Evolutionary conservation across 1,140 invertebrate genomes (phyloP), one percentile per base, ranked within the genome.

Genomic region (Drosophila mojavensis): DNA sequence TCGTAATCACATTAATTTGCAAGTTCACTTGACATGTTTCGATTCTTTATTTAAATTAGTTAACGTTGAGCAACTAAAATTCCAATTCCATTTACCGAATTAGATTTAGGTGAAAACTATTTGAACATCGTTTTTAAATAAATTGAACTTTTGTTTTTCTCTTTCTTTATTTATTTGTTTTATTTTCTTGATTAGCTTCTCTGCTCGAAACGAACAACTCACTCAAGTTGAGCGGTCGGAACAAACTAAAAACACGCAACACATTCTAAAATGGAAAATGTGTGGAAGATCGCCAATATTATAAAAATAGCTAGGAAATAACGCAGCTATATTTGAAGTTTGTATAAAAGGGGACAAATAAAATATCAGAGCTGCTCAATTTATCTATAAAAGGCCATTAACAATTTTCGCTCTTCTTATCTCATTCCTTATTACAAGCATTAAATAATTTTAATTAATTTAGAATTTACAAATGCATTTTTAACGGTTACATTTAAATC

Each of bases 161-260:
- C 13, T 39, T 39, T 39, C 36, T 39, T 39, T 47, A 61, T 89
- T 6, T 15, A 47, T 17, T 47, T 47, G 5, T 33, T 4, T 45
- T 45, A 45, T 15, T 47, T 47, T 47, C 6, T 17, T 47, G 2
- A 17, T 47, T 26, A 39, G 56, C 70, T 69, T 53, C 62, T 69
- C 71, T 75, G 78, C 50, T 76, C 62, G 26, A 20, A 43, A 17
- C 47, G 68, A 75, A 81, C 81, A 85, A 79, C 77, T 88, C 78
- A 89, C 82, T 88, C 81, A 72, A 90, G 84, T 89, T 89, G 85
- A 89, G 84, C 80, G 78, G 71, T 81, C 78, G 77, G 75, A 81
- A 79, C 75, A 90, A 85, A 90, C 85, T 84, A 56, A 89, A 82
- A 79, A 54, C 58, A 56, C 60, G 63, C 69, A 79, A 72, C 71